Evolutionary conservation across 2,113 vertebrate species (phyloP).

Genomic region (Narcine bancroftii): DNA sequence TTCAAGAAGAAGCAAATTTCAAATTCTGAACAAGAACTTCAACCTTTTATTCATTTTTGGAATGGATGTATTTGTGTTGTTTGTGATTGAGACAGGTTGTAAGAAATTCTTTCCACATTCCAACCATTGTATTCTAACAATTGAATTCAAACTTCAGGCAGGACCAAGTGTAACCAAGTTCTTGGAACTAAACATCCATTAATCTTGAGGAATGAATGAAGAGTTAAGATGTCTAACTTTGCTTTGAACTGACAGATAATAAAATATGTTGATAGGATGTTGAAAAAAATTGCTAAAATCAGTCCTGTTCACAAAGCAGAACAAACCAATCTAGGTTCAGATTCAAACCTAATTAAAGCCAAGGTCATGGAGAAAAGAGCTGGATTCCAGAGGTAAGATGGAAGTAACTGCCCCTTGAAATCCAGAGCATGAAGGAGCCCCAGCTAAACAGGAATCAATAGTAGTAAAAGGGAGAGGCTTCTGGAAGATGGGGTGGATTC

Average conservation of each 20-base stretch:
- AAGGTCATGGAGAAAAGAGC: too few relatives aligned
- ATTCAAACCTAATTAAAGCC: too few relatives aligned
- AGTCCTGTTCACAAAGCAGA: too few relatives aligned
- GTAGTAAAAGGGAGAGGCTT: too few relatives aligned
- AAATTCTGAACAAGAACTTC: background rate
- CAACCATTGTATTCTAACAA: too few relatives aligned
- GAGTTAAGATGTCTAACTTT: background rate
- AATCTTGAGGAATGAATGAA: background rate
- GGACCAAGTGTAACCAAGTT: background rate
- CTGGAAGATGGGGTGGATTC: too few relatives aligned
- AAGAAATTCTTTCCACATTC: background rate
- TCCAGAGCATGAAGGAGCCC: too few relatives aligned
- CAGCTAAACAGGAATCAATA: too few relatives aligned
- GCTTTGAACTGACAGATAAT: background rate
- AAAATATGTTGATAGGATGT: background rate
- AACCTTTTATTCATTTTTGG: background rate
- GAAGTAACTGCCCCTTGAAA: too few relatives aligned
- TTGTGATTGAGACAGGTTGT: background rate
- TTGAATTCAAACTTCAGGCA: background rate
- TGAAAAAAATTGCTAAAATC: background rate
- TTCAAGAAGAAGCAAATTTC: background rate
- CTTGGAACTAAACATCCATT: background rate
- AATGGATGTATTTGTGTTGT: background rate
- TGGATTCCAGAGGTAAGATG: too few relatives aligned
- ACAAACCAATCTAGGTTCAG: too few relatives aligned